phyloP scores from a whole-genome alignment of 2,113 vertebrate species.

The human region GRCh38 chr9:913001-913500 shows the following conservation, averaged over 20 bases:
- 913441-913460: neutral
- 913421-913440: neutral
- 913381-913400: neutral
- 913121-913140: neutral
- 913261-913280: neutral
- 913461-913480: neutral
- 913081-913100: neutral
- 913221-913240: neutral
- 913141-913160: neutral
- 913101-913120: neutral
- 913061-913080: neutral
- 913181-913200: neutral
- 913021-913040: neutral
- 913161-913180: neutral
- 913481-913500: neutral
- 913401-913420: neutral
- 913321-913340: too few relatives aligned
- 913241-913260: neutral
- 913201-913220: neutral
- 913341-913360: neutral
- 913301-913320: accelerated
- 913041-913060: neutral
- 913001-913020: neutral
- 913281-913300: too few relatives aligned
- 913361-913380: neutral